Conservation (phyloP, 2,888 invertebrate species). For the Tetanocera ferruginea region DNA sequence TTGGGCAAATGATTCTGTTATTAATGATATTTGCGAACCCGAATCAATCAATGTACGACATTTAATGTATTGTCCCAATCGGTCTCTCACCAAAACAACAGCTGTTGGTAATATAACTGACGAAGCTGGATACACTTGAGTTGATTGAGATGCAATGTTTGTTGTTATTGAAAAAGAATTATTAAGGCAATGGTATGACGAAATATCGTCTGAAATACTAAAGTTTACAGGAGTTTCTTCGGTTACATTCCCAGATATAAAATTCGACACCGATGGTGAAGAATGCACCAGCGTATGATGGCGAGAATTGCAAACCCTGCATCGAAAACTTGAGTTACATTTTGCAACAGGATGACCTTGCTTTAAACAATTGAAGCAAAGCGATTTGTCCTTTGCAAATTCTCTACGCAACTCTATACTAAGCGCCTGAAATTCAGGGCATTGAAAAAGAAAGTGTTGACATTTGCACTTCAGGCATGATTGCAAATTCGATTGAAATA, state of each 20-base stretch:
- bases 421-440: not conserved
- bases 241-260: not conserved
- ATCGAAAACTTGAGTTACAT: constrained; percentile 4
- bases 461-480: not conserved
- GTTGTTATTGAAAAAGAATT: not conserved
- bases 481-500: not conserved
- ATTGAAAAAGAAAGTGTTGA: not conserved
- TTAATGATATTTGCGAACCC: constrained; percentile 31
- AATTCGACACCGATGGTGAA: not conserved
- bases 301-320: constrained; percentile 6
- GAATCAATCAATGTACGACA: constrained; percentile 19
- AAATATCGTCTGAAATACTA: not conserved
- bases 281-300: constrained; percentile 19
- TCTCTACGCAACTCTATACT: constrained; percentile 2
- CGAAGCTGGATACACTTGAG: not conserved
- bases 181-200: not conserved
- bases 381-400: not conserved
- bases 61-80: constrained; percentile 11
- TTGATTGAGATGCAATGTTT: not conserved
- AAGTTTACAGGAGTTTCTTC: not conserved
- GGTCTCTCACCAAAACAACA: constrained; percentile 4
- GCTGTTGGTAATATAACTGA: not conserved
- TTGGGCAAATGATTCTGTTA: constrained; percentile 30
- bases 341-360: constrained; percentile 1
- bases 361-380: constrained; percentile 32